Percentiles rank a stretch among this genome's conserved stretches.
phyloP scores from a whole-genome alignment of 2,113 vertebrate species.

The Cyanocitta stelleri region DNA sequence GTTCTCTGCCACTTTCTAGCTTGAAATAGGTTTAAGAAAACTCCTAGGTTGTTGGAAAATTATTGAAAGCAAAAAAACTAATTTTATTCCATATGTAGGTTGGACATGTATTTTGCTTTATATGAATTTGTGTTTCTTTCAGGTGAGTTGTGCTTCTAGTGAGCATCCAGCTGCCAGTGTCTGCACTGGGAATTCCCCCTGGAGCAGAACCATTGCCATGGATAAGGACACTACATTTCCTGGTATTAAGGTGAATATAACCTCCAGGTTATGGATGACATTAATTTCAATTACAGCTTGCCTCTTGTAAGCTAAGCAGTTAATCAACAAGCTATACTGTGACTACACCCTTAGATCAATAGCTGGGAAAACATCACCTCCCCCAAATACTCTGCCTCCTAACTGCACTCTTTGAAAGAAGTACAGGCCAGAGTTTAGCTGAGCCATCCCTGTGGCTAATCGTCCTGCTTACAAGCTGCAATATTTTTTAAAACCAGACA shows the following conservation, averaged over 20 bases:
- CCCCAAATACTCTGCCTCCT: background rate
- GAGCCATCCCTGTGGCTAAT: background rate
- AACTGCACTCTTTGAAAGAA: background rate
- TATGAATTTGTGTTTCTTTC: background rate
- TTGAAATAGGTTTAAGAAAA: background rate
- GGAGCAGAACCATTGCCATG: background rate
- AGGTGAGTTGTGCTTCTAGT: background rate
- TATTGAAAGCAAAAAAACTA: background rate
- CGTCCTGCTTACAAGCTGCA: background rate
- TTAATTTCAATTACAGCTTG: background rate
- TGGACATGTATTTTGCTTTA: background rate
- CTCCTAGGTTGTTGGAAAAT: background rate
- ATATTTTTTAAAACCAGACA: background rate
- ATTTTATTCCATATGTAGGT: background rate
- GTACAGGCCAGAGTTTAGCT: background rate
- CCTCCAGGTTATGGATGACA: background rate
- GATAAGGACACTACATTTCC: background rate
- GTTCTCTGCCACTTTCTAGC: background rate
- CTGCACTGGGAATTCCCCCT: background rate
- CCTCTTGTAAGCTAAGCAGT: background rate
- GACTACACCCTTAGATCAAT: background rate
- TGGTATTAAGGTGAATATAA: background rate
- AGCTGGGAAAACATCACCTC: background rate
- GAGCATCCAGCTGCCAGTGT: background rate
- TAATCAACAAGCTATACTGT: background rate